Conservation (phyloP, 2,113 vertebrate species). For the Narcine bancroftii region DNA sequence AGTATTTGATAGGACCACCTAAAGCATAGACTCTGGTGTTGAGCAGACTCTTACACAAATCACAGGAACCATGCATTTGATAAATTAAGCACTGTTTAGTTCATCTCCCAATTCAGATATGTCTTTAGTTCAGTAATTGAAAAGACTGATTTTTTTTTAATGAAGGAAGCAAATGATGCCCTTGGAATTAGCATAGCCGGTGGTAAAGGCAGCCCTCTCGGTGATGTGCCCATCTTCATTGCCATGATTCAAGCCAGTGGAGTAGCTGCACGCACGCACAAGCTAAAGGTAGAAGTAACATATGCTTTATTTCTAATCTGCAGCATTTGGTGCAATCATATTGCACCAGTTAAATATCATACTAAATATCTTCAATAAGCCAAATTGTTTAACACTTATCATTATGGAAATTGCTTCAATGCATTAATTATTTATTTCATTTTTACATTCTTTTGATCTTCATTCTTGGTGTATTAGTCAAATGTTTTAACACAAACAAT, state of each 20-base stretch:
- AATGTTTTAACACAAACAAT: neutral
- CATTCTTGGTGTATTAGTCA: neutral
- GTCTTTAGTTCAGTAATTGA: neutral
- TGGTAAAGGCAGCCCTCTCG: conserved; percentile 84
- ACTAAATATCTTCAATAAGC: neutral
- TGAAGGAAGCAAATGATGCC: conserved; percentile 72
- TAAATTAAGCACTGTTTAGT: neutral
- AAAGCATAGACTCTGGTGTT: neutral
- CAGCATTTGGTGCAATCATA: neutral
- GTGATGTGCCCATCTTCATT: conserved; percentile 87
- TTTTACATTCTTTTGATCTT: neutral
- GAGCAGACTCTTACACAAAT: neutral
- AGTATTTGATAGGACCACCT: neutral
- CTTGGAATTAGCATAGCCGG: conserved; percentile 92
- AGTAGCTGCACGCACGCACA: conserved; percentile 78
- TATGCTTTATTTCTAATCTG: neutral
- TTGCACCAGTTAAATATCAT: no score
- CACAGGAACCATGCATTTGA: neutral
- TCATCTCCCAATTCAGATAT: neutral
- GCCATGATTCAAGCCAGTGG: conserved; percentile 96
- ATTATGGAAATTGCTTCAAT: neutral
- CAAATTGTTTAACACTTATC: neutral
- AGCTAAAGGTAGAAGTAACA: conserved; percentile 66
- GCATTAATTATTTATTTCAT: neutral
- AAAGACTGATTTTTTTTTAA: neutral